A percentile compares a stretch with the other conserved stretches of the same genome.
Evolutionary conservation across 1,140 invertebrate genomes (phyloP).

Genomic region (Acromyrmex heyeri): DNA sequence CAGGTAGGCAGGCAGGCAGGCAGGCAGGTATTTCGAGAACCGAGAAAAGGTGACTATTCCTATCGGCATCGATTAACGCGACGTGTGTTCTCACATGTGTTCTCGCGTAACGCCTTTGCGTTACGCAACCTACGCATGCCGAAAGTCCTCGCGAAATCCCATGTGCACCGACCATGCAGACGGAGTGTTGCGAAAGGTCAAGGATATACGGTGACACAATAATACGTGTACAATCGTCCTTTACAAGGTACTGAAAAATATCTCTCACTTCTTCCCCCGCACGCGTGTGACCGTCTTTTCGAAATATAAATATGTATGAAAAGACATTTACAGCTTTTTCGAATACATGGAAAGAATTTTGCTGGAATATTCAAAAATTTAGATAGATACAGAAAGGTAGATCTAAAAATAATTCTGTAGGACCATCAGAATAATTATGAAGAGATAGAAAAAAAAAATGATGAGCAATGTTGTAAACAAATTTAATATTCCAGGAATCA

Average conservation of each 20-base stretch:
- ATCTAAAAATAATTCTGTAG: too few relatives aligned
- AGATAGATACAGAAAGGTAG: too few relatives aligned
- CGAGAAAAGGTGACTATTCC: slow-evolving; percentile 28
- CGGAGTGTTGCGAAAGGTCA: slow-evolving; percentile 64
- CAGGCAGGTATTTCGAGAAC: slow-evolving; percentile 44
- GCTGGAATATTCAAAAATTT: too few relatives aligned
- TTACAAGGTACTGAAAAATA: slow-evolving; percentile 40
- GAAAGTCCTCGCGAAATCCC: slow-evolving; percentile 60
- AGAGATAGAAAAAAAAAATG: too few relatives aligned
- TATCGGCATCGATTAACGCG: slow-evolving; percentile 42
- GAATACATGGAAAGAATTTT: background rate
- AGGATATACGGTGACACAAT: slow-evolving; percentile 56
- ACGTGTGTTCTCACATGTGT: slow-evolving; percentile 9
- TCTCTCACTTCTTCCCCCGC: too few relatives aligned
- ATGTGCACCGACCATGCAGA: slow-evolving; percentile 32
- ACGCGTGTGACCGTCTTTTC: background rate
- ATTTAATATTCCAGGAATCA: too few relatives aligned
- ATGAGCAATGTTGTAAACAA: too few relatives aligned
- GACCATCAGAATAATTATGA: too few relatives aligned
- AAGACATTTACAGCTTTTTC: background rate
- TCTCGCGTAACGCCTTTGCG: slow-evolving; percentile 20
- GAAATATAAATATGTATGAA: background rate
- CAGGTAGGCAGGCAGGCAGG: background rate
- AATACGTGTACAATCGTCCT: slow-evolving; percentile 2
- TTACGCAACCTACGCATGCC: slow-evolving; percentile 56